phyloP scores from a whole-genome alignment of 1,140 invertebrate genomes.

The Pogonus chalceus region DNA sequence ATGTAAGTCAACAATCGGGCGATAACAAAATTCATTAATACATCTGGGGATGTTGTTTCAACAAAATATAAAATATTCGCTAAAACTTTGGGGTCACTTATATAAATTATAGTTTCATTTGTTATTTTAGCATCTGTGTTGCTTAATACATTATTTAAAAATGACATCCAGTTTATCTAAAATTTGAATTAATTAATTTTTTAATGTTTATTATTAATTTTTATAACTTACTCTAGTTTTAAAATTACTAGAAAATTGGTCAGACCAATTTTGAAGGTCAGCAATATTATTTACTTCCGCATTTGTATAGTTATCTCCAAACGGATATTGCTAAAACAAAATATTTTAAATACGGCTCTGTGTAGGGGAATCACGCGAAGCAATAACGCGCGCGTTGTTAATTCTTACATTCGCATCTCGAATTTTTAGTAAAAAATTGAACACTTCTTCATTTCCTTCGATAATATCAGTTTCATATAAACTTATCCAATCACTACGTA shows the following conservation, averaged over 20 bases:
- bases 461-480: too few relatives aligned
- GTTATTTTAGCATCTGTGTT: conserved; percentile 19
- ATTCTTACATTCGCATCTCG: too few relatives aligned
- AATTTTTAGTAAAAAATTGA: too few relatives aligned
- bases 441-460: too few relatives aligned
- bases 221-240: conserved; percentile 6
- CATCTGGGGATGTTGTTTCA: conserved; percentile 16
- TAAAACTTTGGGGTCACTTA: conserved; percentile 10
- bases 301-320: not conserved
- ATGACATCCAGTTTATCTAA: conserved; percentile 30
- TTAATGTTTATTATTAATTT: not conserved
- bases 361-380: too few relatives aligned
- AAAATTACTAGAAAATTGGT: conserved; percentile 10
- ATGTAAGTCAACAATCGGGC: conserved; percentile 22
- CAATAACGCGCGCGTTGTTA: too few relatives aligned
- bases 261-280: conserved; percentile 26
- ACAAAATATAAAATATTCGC: conserved; percentile 26
- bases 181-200: conserved; percentile 12
- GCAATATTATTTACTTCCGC: conserved; percentile 17
- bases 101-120: conserved; percentile 17
- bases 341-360: too few relatives aligned
- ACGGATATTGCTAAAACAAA: not conserved
- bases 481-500: too few relatives aligned
- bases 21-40: conserved; percentile 27
- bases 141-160: conserved; percentile 19